Conservation (phyloP, 2,797 vertebrate genomes). For the Lacerta agilis region DNA sequence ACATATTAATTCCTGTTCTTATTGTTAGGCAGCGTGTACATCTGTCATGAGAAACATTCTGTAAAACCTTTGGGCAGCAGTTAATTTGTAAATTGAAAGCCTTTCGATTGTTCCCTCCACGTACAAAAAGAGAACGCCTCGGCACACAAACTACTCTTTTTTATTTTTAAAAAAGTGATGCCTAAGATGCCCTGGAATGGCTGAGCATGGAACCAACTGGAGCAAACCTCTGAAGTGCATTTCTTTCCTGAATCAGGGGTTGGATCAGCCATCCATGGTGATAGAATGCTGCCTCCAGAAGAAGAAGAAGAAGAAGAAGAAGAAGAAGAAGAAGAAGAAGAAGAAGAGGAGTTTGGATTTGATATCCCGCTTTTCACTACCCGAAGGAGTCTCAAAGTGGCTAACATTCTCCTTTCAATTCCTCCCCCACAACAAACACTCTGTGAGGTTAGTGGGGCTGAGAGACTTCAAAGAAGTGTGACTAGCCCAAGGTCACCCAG, state of each 20-base stretch:
- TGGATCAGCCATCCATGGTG: not conserved
- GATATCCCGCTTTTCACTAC: too few relatives aligned
- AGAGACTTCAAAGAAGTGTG: too few relatives aligned
- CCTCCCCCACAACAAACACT: too few relatives aligned
- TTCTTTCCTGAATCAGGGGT: not conserved
- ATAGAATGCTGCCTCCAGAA: not conserved
- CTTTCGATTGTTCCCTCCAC: not conserved
- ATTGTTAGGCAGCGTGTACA: slow-evolving; percentile 40
- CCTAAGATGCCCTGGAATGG: not conserved
- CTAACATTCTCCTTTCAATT: too few relatives aligned
- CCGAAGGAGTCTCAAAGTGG: too few relatives aligned
- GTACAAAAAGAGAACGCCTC: not conserved
- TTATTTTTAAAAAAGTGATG: not conserved
- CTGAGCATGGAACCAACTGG: not conserved
- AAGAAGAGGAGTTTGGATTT: too few relatives aligned
- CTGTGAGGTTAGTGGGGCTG: too few relatives aligned
- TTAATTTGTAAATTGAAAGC: slow-evolving; percentile 43
- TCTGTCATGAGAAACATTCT: slow-evolving; percentile 33
- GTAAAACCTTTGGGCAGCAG: slow-evolving; percentile 44
- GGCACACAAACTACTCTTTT: not conserved
- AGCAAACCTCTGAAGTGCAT: not conserved
- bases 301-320: too few relatives aligned
- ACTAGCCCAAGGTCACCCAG: too few relatives aligned
- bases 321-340: too few relatives aligned
- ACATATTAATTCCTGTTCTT: slow-evolving; percentile 44